Base-by-base conservation (phyloP, 2,113 vertebrate species). In the Ptilonorhynchus violaceus region DNA sequence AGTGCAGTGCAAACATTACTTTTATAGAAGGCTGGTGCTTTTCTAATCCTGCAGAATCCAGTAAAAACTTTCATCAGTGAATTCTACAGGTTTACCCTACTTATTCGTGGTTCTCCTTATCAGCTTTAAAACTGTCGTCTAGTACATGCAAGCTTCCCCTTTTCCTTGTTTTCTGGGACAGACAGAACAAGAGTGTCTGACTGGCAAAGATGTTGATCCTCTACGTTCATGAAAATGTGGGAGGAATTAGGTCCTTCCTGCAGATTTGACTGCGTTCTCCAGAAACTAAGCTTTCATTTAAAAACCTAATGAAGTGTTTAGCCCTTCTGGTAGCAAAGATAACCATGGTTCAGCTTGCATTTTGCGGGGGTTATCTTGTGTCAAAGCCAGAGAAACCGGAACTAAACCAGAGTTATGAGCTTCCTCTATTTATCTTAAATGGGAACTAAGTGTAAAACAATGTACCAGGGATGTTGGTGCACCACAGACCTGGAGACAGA, bases 291-390 rank as follows among this genome's bases (percentile, higher is more conserved):
- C 96, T 95, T 94, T 94, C 95, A 96, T 97, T 97, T 94, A 47
- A 96, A 97, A 96, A 96, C 80, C 95, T 96, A 96, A 97, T 96
- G 88, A 95, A 95, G 56, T 28, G 72, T 94, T 92, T 88, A 96
- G 96, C 79, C 82, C 52, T 95, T 93, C 96, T 97, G 96, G 88
- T 91, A 92, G 91, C 60, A 82, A 91, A 96, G 96, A 97, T 97
- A 96, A 97, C 92, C n/a, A 28, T 49, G 33, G 41, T 64, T 85
- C 83, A 31, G 74, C 85, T 60, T 84, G 66, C 28, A 0, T 90
- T 94, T 88, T 89, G 15, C 63, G 31, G 69, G 35, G 83, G 83
- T 95, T 96, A 84, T 91, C 90, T 92, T 53, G 28, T 77, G 83
- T 94, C 60, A 74, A 86, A 96, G 56, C 7, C 80, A 72, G 73